phyloP scores from a whole-genome alignment of 2,888 invertebrate genomes.

The Agrotis exclamationis region DNA sequence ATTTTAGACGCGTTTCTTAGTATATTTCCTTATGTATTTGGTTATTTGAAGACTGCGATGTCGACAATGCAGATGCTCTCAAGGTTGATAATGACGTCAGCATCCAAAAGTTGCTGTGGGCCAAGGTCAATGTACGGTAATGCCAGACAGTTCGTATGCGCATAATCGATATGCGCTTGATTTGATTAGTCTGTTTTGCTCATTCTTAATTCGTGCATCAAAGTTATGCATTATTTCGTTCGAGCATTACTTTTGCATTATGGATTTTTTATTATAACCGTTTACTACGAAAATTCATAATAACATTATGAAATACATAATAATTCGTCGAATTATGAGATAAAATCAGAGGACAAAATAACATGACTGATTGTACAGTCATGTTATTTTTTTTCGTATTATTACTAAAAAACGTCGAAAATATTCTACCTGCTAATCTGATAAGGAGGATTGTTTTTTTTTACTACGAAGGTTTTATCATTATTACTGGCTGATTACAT shows the following conservation, averaged over 20 bases:
- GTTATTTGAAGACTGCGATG: constrained; percentile 44
- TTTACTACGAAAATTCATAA: neutral
- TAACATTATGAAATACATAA: neutral
- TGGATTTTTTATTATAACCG: neutral
- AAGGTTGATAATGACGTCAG: constrained; percentile 73
- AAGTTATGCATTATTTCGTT: constrained; percentile 17
- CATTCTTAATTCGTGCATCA: constrained; percentile 3
- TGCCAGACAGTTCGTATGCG: constrained; percentile 60
- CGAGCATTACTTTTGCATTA: neutral
- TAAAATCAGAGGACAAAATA: constrained; percentile 5
- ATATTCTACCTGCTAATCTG: constrained; percentile 9
- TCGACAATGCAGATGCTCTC: constrained; percentile 65
- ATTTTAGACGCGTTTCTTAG: constrained; percentile 29
- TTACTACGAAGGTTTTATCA: constrained; percentile 16
- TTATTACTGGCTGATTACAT: constrained; percentile 30
- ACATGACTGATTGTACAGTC: neutral
- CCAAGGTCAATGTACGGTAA: constrained; percentile 76
- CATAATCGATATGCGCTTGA: constrained; percentile 51
- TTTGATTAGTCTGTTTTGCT: constrained; percentile 40
- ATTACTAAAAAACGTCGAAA: neutral
- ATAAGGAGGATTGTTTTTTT: constrained; percentile 22
- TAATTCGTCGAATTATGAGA: constrained; percentile 12
- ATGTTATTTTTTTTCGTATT: no score
- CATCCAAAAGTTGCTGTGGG: constrained; percentile 76
- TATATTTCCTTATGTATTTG: constrained; percentile 20